A percentile compares a stretch with the other conserved stretches of the same genome.
Evolutionary conservation across 1,140 invertebrate genomes (phyloP).

Genomic region (Anoplolepis gracilipes): DNA sequence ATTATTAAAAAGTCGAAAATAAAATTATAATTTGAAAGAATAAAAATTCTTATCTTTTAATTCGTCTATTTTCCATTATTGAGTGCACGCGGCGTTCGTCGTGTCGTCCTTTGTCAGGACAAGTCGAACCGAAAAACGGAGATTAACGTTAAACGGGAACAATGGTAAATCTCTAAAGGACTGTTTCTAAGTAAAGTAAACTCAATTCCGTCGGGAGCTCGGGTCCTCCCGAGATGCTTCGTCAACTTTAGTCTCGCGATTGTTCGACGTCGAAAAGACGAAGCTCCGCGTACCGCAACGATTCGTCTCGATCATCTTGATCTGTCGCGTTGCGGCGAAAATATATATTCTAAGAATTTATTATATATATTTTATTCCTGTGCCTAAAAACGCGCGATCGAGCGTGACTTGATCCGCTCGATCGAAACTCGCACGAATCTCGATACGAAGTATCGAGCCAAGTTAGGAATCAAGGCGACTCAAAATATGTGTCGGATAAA

Average conservation of each 20-base stretch:
- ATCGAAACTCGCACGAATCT: conserved; percentile 17
- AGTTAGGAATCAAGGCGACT: background rate
- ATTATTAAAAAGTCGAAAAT: background rate
- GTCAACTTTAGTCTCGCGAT: conserved; percentile 13
- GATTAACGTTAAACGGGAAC: conserved; percentile 48
- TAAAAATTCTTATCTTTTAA: conserved; percentile 7
- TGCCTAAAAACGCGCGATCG: conserved; percentile 23
- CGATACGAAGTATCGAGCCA: conserved; percentile 3
- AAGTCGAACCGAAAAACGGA: conserved; percentile 23
- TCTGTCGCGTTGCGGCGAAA: conserved; percentile 15
- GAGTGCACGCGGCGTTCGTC: conserved; percentile 2
- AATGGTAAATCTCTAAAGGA: conserved; percentile 32
- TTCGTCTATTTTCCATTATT: conserved; percentile 20
- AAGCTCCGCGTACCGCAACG: conserved; percentile 21
- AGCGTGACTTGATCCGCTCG: conserved; percentile 2
- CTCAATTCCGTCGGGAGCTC: conserved; percentile 38
- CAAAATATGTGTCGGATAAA: conserved; percentile 1
- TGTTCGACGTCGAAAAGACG: background rate
- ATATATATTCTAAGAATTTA: conserved; percentile 34
- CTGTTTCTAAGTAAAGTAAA: conserved; percentile 36
- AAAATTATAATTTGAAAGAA: background rate
- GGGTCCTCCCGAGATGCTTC: background rate
- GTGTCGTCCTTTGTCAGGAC: background rate
- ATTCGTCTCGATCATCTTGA: background rate
- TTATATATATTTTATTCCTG: background rate